Evolutionary conservation across 2,888 invertebrate genomes (phyloP).

Genomic region (Alentia gelatinosa): DNA sequence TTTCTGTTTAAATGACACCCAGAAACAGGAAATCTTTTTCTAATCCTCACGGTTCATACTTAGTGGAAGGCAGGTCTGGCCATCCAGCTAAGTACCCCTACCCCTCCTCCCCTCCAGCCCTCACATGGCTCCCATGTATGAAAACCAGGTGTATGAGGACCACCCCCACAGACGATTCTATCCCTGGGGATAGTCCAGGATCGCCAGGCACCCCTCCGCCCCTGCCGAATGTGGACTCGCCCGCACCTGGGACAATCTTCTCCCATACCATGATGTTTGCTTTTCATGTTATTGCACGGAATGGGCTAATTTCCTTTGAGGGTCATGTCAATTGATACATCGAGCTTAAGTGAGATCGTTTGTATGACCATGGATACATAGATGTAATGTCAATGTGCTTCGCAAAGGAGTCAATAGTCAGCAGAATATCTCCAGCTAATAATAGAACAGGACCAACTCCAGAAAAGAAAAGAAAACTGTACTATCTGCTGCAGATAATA

Average conservation of each 20-base stretch:
- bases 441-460: too few relatives aligned
- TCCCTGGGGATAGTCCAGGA: neutral
- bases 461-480: too few relatives aligned
- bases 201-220: neutral
- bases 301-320: neutral
- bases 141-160: neutral
- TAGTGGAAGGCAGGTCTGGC: neutral
- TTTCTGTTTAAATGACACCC: too few relatives aligned
- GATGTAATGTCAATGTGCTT: too few relatives aligned
- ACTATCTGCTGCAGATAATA: too few relatives aligned
- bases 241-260: neutral
- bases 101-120: neutral
- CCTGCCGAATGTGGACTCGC: neutral
- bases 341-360: neutral
- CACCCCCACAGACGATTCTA: neutral
- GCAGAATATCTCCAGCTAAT: too few relatives aligned
- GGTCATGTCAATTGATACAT: neutral
- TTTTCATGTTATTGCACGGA: constrained; percentile 15
- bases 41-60: too few relatives aligned
- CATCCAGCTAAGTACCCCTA: neutral
- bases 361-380: neutral
- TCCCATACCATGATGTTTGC: neutral
- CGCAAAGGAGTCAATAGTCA: too few relatives aligned
- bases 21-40: too few relatives aligned
- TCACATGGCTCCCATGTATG: neutral